These are phyloP conservation scores for Pantelozetes paolii DNA, from an alignment of 2,888 invertebrate species.

Conservation along the genomic window DNA sequence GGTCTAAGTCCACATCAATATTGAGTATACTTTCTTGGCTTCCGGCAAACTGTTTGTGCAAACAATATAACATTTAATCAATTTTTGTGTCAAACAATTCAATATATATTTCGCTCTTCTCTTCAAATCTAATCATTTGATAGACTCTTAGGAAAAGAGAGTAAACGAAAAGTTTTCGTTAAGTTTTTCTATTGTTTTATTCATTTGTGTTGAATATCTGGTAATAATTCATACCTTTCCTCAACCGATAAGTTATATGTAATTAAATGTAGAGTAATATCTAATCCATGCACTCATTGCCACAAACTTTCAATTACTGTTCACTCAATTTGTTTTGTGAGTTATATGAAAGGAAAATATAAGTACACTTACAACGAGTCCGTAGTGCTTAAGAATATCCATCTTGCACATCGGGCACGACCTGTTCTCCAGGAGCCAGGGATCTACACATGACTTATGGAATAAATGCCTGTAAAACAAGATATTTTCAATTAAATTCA, in stretches of 20 bases:
- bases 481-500: neutral
- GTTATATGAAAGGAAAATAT: neutral
- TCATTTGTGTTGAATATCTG: no score
- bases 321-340: neutral
- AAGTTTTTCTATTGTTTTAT: no score
- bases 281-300: no score
- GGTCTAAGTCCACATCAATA: slow-evolving; percentile 57
- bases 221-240: no score
- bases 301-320: no score
- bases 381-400: slow-evolving; percentile 86
- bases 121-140: no score
- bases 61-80: neutral
- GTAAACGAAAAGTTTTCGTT: no score
- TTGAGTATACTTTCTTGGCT: slow-evolving; percentile 79
- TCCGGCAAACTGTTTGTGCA: slow-evolving; percentile 65
- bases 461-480: slow-evolving; percentile 71
- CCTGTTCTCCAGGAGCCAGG: slow-evolving; percentile 88
- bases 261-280: no score
- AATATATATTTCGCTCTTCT: neutral
- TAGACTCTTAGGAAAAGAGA: no score
- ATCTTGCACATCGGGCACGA: slow-evolving; percentile 97
- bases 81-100: neutral
- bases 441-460: slow-evolving; percentile 92
- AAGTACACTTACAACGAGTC: slow-evolving; percentile 62
- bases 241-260: no score